phyloP scores from a whole-genome alignment of 2,888 invertebrate species.

The Andrena camellia region DNA sequence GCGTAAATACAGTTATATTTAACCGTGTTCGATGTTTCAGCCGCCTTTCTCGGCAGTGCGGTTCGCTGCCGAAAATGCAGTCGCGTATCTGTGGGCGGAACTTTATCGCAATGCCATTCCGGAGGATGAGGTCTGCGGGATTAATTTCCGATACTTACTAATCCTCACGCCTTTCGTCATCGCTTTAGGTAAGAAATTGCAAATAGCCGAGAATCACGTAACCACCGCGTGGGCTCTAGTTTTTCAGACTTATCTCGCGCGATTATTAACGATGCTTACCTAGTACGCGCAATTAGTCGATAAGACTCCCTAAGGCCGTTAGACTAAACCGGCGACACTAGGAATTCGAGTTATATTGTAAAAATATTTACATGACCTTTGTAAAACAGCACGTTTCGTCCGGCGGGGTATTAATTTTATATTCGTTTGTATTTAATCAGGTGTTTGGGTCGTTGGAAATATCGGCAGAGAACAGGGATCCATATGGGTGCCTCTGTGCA shows the following conservation, averaged over 20 bases:
- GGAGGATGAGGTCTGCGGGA: constrained; percentile 89
- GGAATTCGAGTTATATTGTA: not conserved
- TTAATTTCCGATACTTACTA: constrained; percentile 90
- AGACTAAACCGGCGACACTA: not conserved
- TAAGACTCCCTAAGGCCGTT: not conserved
- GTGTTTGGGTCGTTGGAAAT: constrained; percentile 96
- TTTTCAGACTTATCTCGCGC: not conserved
- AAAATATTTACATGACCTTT: not conserved
- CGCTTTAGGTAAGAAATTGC: constrained; percentile 88
- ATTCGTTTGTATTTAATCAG: constrained; percentile 85
- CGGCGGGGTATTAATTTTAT: not conserved
- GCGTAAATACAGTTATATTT: not conserved
- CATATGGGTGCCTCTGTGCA: constrained; percentile 89
- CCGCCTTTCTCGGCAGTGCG: constrained; percentile 94
- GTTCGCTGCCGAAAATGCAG: constrained; percentile 91
- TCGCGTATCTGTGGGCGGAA: constrained; percentile 93
- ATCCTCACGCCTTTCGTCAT: constrained; percentile 90
- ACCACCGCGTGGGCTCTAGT: not conserved
- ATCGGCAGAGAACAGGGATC: constrained; percentile 93
- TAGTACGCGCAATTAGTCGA: constrained; percentile 12
- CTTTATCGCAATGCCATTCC: constrained; percentile 92
- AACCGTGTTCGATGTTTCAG: constrained; percentile 84
- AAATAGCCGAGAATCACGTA: not conserved
- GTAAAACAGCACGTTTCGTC: not conserved
- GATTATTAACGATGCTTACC: not conserved